Percentiles rank a stretch among this genome's conserved stretches.
Evolutionary conservation across 2,888 invertebrate species (phyloP).

Genomic region (Ariolimax columbianus): DNA sequence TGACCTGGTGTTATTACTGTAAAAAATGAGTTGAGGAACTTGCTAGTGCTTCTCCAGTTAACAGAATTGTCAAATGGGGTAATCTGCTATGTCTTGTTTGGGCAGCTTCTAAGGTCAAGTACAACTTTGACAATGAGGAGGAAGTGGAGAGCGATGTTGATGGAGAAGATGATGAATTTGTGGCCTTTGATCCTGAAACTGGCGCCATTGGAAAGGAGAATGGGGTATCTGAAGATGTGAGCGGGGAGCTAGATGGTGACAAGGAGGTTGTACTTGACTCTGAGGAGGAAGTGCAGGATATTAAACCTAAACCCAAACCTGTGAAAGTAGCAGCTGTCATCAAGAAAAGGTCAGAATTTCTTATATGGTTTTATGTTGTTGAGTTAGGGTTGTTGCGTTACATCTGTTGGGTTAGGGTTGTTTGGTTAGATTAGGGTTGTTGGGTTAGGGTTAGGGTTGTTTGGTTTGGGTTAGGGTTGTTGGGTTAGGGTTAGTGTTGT

Average conservation of each 20-base stretch:
- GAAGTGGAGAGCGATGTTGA: constrained; percentile 57
- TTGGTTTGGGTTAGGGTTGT: no score
- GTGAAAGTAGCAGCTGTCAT: constrained; percentile 43
- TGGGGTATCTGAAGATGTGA: not conserved
- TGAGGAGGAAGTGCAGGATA: constrained; percentile 46
- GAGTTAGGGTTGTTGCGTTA: no score
- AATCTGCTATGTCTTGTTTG: no score
- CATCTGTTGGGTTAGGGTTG: no score
- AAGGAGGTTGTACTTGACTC: not conserved
- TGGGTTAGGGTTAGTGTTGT: no score
- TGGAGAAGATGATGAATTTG: constrained; percentile 43
- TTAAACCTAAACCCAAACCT: constrained; percentile 38
- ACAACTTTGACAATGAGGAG: constrained; percentile 63
- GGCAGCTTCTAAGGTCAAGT: constrained; percentile 61
- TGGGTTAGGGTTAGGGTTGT: no score
- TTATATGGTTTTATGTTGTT: not conserved
- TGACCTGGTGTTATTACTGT: no score
- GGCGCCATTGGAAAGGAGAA: constrained; percentile 22
- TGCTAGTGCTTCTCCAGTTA: no score
- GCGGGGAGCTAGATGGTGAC: not conserved
- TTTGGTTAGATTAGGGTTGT: no score
- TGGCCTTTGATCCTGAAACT: constrained; percentile 41
- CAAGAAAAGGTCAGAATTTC: constrained; percentile 34
- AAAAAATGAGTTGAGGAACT: no score
- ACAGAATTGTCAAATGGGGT: no score